A percentile compares a stretch with the other conserved stretches of the same genome.
phyloP scores from a whole-genome alignment of 2,113 vertebrate species.

The Otus sunia region DNA sequence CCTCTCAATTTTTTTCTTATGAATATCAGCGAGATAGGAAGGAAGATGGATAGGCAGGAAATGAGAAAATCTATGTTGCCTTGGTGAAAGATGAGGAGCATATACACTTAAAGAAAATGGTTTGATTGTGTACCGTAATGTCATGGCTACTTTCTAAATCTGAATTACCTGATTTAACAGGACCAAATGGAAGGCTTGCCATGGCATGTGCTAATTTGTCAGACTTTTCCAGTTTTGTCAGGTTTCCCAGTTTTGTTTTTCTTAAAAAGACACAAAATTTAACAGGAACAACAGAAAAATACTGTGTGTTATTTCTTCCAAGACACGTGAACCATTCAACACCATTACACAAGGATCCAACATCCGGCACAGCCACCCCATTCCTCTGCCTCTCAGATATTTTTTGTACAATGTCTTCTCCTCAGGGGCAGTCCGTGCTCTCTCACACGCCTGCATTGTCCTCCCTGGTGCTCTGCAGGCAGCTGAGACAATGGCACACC shows the following conservation, averaged over 20 bases:
- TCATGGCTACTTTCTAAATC: background rate
- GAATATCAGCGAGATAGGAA: constrained; percentile 14
- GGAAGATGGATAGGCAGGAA: constrained; percentile 48
- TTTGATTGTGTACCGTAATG: background rate
- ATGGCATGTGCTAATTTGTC: background rate
- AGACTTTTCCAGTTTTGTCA: background rate
- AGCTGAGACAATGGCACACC: background rate
- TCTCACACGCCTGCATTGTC: rapidly evolving
- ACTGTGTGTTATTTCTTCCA: background rate
- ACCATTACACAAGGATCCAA: background rate
- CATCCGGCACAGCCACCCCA: background rate
- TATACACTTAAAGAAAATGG: background rate
- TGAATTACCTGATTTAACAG: background rate
- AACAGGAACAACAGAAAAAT: background rate
- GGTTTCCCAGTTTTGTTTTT: background rate
- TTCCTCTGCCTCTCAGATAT: too few species aligned
- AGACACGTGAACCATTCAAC: background rate
- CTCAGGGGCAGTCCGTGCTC: background rate
- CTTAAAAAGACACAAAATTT: background rate
- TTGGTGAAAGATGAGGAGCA: constrained; percentile 22
- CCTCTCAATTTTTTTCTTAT: background rate
- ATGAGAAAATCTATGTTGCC: constrained; percentile 33
- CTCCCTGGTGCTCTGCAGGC: background rate
- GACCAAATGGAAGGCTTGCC: background rate
- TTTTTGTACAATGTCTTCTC: background rate